These are phyloP conservation scores for Rhabdomys dilectus DNA, from an alignment of 2,113 vertebrate species.

Conservation along the genomic window DNA sequence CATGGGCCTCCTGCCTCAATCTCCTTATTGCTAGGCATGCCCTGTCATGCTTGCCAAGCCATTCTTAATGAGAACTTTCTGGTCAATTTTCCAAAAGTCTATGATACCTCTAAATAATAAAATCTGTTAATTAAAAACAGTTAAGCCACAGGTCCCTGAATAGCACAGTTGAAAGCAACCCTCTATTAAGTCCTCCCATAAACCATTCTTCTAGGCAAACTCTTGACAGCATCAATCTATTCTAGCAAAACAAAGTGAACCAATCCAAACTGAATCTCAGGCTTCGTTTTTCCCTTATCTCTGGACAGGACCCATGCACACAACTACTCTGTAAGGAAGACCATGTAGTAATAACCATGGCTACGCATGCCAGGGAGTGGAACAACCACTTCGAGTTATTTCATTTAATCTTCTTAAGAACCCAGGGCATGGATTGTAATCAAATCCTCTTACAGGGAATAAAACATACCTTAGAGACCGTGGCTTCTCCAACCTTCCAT, in stretches of 20 bases:
- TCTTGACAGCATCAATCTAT: constrained; percentile 2
- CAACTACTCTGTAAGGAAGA: neutral
- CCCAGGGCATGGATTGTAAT: neutral
- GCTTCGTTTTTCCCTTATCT: neutral
- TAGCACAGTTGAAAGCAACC: neutral
- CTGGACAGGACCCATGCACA: neutral
- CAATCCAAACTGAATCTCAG: neutral
- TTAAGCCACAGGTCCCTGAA: neutral
- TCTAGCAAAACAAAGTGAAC: constrained; percentile 5
- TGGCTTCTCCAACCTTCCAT: neutral
- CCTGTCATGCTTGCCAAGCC: neutral
- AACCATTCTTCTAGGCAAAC: neutral
- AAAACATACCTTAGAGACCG: neutral
- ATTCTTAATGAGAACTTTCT: neutral
- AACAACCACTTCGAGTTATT: neutral
- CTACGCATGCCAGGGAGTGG: neutral
- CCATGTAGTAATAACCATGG: neutral
- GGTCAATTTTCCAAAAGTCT: neutral
- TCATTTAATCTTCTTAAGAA: constrained; percentile 45
- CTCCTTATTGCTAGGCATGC: neutral
- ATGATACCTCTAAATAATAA: neutral
- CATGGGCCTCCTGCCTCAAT: neutral
- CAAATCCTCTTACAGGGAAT: neutral
- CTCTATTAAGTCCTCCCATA: neutral
- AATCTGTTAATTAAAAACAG: neutral